Base-by-base conservation (phyloP, 2,113 vertebrate genomes). In the Sapajus apella region DNA sequence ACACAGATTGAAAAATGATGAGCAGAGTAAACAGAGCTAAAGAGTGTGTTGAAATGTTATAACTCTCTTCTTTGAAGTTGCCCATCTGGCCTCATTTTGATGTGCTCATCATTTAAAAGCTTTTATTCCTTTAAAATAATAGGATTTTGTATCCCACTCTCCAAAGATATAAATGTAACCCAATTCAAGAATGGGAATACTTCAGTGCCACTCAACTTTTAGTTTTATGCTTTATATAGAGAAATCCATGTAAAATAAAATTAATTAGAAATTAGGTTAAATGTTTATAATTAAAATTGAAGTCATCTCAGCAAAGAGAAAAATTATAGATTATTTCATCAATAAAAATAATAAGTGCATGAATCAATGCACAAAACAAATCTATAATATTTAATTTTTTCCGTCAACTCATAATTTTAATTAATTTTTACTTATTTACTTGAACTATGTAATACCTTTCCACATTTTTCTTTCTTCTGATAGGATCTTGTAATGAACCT, bases 51-150 rank as follows among this genome's bases (percentile, higher is more conserved):
- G 95, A 98, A 98, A 98, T 98, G 95, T 97, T 97, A 98, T 91
- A 95, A 96, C 81, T 98, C 98, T 96, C 93, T 98, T 98, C 97
- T 98, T 98, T 93, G 96, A 95, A 97, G 95, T 97, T 98, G 93
- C 98, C 95, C 91, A 96, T 97, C 97, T 97, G 94, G 98, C 94
- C 97, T 98, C 93, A 97, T 85, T 98, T 98, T 98, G 97, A 98
- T 98, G 98, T 98, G 98, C 95, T 97, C 97, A 98, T 98, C 96
- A 98, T 98, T 98, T 97, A 97, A 96, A 98, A 98, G 90, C 92
- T 96, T 98, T 97, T 94, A 93, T 97, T 97, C 90, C 64, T 87
- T 97, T 91, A 66, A 97, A 95, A 93, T 20, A 93, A 70, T 25
- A 93, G 30, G 87, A 88, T 76, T 90, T 35, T 23, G 96, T 81